phyloP scores from a whole-genome alignment of 2,113 vertebrate genomes.

The Hylia prasina region DNA sequence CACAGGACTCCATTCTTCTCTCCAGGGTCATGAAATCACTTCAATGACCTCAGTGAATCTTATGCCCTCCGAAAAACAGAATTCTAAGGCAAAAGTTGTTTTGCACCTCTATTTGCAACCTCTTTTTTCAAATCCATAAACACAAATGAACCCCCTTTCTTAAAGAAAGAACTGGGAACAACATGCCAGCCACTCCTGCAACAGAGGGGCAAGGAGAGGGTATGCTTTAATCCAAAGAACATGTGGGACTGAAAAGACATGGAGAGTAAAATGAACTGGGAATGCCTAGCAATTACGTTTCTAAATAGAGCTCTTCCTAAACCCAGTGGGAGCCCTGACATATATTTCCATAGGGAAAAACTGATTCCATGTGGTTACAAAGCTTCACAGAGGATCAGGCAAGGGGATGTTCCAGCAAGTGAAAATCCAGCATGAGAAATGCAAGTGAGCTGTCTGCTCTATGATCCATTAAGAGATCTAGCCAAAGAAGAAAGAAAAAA shows the following conservation, averaged over 20 bases:
- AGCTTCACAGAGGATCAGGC: background rate
- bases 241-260: background rate
- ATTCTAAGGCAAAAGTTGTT: background rate
- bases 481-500: background rate
- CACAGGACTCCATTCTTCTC: background rate
- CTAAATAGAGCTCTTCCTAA: background rate
- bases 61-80: background rate
- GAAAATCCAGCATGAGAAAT: background rate
- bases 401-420: background rate
- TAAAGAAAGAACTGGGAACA: background rate
- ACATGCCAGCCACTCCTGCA: too few species aligned
- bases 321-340: background rate
- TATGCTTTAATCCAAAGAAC: background rate
- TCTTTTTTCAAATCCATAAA: background rate
- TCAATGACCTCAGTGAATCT: background rate
- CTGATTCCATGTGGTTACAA: background rate
- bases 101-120: background rate
- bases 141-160: background rate
- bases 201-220: background rate
- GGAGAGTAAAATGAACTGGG: accelerated
- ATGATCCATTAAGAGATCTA: background rate
- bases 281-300: background rate
- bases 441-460: background rate
- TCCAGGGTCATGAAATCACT: background rate
- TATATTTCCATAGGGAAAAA: background rate